Percentiles rank a stretch among this genome's conserved stretches.
Conservation (phyloP, 2,113 vertebrate genomes). For the Phrynosoma blainvillii region DNA sequence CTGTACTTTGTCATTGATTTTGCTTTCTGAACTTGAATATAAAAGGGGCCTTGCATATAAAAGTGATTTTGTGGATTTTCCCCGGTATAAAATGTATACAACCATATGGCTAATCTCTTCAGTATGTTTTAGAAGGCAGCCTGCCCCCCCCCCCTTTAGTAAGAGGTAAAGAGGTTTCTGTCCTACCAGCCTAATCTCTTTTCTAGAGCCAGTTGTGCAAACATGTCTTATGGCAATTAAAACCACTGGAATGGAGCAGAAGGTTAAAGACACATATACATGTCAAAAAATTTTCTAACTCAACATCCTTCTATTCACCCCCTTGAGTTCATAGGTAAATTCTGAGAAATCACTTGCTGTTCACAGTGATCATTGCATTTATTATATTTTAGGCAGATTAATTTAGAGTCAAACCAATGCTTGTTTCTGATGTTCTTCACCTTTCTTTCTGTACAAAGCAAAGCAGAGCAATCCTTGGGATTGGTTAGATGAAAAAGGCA, state of each 20-base stretch:
- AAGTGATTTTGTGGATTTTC: conserved; percentile 53
- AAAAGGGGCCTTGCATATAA: conserved; percentile 53
- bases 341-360: conserved; percentile 35
- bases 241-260: conserved; percentile 38
- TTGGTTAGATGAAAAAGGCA: too few species aligned
- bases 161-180: conserved; percentile 62
- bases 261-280: conserved; percentile 50
- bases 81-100: conserved; percentile 48
- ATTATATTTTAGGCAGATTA: neutral
- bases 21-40: conserved; percentile 51
- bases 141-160: conserved; percentile 33
- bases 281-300: conserved; percentile 1
- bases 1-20: conserved; percentile 28
- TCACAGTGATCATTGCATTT: conserved; percentile 1
- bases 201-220: conserved; percentile 67
- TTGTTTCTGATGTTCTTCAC: neutral
- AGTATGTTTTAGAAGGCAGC: conserved; percentile 61
- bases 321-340: neutral
- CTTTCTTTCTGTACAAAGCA: neutral
- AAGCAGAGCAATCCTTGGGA: too few species aligned
- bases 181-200: conserved; percentile 60
- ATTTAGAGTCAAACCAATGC: neutral
- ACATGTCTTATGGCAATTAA: conserved; percentile 57
- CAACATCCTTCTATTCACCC: neutral
- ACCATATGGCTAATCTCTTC: conserved; percentile 61